Percentiles rank a stretch among this genome's conserved stretches.
Evolutionary conservation across 1,140 invertebrate genomes (phyloP).

Genomic region (Cepaea nemoralis): DNA sequence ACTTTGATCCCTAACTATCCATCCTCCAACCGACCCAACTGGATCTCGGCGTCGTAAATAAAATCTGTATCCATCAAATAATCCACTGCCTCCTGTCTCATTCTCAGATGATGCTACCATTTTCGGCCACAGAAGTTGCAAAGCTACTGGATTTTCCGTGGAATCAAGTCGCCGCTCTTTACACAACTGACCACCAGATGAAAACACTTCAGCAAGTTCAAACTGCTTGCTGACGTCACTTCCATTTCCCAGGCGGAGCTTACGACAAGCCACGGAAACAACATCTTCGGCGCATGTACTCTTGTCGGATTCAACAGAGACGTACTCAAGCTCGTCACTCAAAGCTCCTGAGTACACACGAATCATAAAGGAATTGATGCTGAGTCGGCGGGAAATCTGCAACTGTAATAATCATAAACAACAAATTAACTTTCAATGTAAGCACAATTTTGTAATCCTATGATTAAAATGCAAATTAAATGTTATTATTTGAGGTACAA

Average conservation of each 20-base stretch:
- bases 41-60: slow-evolving; percentile 71
- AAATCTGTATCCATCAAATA: slow-evolving; percentile 53
- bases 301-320: slow-evolving; percentile 92
- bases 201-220: slow-evolving; percentile 91
- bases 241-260: slow-evolving; percentile 79
- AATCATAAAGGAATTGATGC: slow-evolving; percentile 74
- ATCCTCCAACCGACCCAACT: slow-evolving; percentile 72
- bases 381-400: slow-evolving; percentile 54
- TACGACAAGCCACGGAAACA: slow-evolving; percentile 83
- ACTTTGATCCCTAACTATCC: slow-evolving; percentile 82
- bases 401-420: slow-evolving; percentile 30
- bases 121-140: slow-evolving; percentile 94
- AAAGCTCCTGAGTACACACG: slow-evolving; percentile 92
- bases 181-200: slow-evolving; percentile 83
- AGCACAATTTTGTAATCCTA: too few relatives aligned
- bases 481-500: too few relatives aligned
- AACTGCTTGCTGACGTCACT: slow-evolving; percentile 76
- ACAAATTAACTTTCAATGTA: too few relatives aligned
- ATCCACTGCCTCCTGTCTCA: slow-evolving; percentile 50
- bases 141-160: slow-evolving; percentile 88
- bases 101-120: slow-evolving; percentile 21
- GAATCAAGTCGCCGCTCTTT: slow-evolving; percentile 90
- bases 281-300: slow-evolving; percentile 91
- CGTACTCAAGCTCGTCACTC: slow-evolving; percentile 88
- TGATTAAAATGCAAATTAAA: too few relatives aligned